Percentiles rank a stretch among this genome's conserved stretches.
Conservation (phyloP, 2,113 vertebrate genomes). For the Eclectus roratus region DNA sequence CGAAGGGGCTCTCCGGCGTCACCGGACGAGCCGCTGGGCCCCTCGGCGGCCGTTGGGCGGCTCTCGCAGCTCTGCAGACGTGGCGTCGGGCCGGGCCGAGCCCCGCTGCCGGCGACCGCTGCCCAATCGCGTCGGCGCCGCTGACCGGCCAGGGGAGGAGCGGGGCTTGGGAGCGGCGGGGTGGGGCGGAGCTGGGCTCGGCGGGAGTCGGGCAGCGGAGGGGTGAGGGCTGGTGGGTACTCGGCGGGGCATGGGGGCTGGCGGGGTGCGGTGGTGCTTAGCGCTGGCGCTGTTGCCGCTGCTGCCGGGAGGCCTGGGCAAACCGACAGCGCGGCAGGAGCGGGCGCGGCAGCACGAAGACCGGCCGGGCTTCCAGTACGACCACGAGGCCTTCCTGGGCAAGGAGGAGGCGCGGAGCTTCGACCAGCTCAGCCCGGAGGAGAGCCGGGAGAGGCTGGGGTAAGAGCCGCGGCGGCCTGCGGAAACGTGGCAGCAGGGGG, state of each 20-base stretch:
- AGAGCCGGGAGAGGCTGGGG: constrained; percentile 91
- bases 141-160: not conserved
- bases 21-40: fast-evolving
- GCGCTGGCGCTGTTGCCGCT: constrained; percentile 60
- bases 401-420: constrained; percentile 94
- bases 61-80: constrained; percentile 57
- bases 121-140: constrained; percentile 61
- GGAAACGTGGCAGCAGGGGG: constrained; percentile 72
- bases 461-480: constrained; percentile 65
- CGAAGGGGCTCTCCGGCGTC: fast-evolving
- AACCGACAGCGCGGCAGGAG: constrained; percentile 89
- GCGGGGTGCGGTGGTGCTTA: not conserved
- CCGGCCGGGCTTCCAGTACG: constrained; percentile 88
- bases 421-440: constrained; percentile 92
- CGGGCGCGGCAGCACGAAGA: constrained; percentile 84
- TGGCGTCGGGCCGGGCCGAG: constrained; percentile 68
- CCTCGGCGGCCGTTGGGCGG: not conserved
- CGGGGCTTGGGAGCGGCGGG: not conserved
- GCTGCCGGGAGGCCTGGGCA: constrained; percentile 64
- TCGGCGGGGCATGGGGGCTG: not conserved
- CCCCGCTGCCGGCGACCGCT: not conserved
- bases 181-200: not conserved
- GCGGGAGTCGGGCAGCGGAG: not conserved
- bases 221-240: not conserved
- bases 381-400: constrained; percentile 96